A percentile compares a stretch with the other conserved stretches of the same genome.
These are phyloP conservation scores for Zygogramma bicolorata DNA, from an alignment of 2,888 invertebrate genomes.

Conservation along the genomic window DNA sequence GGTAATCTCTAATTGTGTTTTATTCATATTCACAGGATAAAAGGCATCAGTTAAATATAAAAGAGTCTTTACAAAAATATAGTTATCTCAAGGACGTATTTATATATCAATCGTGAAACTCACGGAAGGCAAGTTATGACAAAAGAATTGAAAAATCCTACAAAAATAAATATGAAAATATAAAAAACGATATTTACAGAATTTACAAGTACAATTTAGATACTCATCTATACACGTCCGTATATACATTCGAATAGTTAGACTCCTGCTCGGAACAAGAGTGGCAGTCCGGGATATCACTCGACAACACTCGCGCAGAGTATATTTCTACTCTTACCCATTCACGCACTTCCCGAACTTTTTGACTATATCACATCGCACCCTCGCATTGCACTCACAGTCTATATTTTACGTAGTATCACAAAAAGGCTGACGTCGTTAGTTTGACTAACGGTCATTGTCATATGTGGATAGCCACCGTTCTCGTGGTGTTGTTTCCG, in stretches of 20 bases:
- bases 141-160: slow-evolving; percentile 42
- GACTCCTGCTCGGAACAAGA: slow-evolving; percentile 56
- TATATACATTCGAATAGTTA: slow-evolving; percentile 61
- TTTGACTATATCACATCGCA: slow-evolving; percentile 60
- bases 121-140: slow-evolving; percentile 42
- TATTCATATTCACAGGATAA: slow-evolving; percentile 48
- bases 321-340: slow-evolving; percentile 19
- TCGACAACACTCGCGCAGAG: slow-evolving; percentile 3
- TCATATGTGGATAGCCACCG: slow-evolving; percentile 85
- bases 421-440: slow-evolving; percentile 60
- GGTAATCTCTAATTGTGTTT: slow-evolving; percentile 26
- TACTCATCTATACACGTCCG: slow-evolving; percentile 61
- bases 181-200: slow-evolving; percentile 59
- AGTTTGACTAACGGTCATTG: slow-evolving; percentile 47
- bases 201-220: slow-evolving; percentile 56
- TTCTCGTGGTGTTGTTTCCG: slow-evolving; percentile 72
- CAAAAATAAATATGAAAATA: slow-evolving; percentile 59
- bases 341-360: slow-evolving; percentile 50
- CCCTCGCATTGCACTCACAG: slow-evolving; percentile 62
- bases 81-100: neutral
- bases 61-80: slow-evolving; percentile 31
- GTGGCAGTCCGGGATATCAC: slow-evolving; percentile 49
- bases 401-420: slow-evolving; percentile 62
- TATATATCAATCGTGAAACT: slow-evolving; percentile 19
- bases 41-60: slow-evolving; percentile 44